Conservation (phyloP, 1,140 invertebrate genomes). For the Bombus picipes region DNA sequence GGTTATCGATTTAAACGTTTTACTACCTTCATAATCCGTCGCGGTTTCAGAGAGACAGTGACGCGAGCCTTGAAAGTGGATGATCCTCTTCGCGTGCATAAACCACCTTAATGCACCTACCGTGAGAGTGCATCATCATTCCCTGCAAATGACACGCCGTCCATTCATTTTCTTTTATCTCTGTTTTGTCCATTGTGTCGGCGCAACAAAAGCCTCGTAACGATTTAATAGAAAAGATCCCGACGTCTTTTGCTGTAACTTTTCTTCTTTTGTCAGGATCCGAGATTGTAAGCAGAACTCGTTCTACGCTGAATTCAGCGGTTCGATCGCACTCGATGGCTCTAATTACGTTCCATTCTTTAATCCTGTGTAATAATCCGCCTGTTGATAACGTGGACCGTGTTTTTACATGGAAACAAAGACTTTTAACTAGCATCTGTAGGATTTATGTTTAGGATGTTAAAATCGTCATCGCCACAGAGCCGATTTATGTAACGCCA, state of each 20-base stretch:
- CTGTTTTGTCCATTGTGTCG: slow-evolving; percentile 61
- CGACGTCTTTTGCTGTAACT: slow-evolving; percentile 19
- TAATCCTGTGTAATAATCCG: not conserved
- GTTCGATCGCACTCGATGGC: not conserved
- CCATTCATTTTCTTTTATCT: slow-evolving; percentile 63
- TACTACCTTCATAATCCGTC: slow-evolving; percentile 50
- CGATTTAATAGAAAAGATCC: slow-evolving; percentile 63
- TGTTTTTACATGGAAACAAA: not conserved
- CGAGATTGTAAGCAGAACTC: not conserved
- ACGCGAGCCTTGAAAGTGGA: slow-evolving; percentile 46
- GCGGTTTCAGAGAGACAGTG: slow-evolving; percentile 10
- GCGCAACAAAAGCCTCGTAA: slow-evolving; percentile 63
- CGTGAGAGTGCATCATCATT: slow-evolving; percentile 68
- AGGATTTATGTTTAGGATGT: not conserved
- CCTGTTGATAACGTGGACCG: not conserved
- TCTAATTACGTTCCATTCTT: not conserved
- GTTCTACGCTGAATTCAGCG: slow-evolving; percentile 9
- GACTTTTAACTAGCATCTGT: slow-evolving; percentile 8
- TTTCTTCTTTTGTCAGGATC: not conserved
- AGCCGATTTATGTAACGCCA: not conserved
- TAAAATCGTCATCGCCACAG: not conserved
- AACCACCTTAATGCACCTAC: slow-evolving; percentile 69
- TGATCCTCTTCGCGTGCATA: slow-evolving; percentile 63
- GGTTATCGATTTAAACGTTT: slow-evolving; percentile 64
- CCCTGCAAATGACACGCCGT: slow-evolving; percentile 64